Evolutionary conservation across 2,113 vertebrate species (phyloP).

Genomic region (Erythrolamprus reginae): DNA sequence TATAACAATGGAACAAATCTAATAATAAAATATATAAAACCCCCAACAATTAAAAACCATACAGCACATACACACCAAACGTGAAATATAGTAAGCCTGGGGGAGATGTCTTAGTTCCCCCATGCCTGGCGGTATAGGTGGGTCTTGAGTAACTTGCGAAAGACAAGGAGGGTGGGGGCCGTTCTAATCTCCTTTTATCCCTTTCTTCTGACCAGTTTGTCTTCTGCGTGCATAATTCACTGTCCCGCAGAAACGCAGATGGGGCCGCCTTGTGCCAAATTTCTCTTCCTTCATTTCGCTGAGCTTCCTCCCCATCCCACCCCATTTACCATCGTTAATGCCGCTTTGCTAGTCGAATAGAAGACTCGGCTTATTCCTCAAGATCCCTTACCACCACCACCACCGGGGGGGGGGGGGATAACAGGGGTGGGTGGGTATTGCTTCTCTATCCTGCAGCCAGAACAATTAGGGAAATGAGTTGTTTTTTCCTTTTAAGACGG

Average conservation of each 20-base stretch:
- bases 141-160: too few species aligned
- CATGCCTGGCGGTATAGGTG: too few species aligned
- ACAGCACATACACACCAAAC: too few species aligned
- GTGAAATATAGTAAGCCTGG: too few species aligned
- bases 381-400: background rate
- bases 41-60: too few species aligned
- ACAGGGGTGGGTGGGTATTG: background rate
- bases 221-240: background rate
- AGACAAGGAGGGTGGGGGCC: too few species aligned
- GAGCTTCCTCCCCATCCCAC: too few species aligned
- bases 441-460: background rate
- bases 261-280: background rate
- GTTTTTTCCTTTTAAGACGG: background rate
- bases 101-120: too few species aligned
- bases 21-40: too few species aligned
- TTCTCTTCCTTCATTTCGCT: background rate
- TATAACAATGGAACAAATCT: too few species aligned
- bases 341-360: background rate
- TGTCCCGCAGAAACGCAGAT: background rate
- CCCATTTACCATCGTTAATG: background rate
- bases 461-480: background rate
- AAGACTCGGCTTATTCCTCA: too few species aligned
- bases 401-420: rapidly evolving
- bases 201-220: background rate
- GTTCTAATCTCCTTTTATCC: too few species aligned